Percentiles rank a stretch among this genome's conserved stretches.
These are phyloP conservation scores for Stenopsyche tienmushanensis DNA, from an alignment of 1,140 invertebrate species.

Conservation along the genomic window DNA sequence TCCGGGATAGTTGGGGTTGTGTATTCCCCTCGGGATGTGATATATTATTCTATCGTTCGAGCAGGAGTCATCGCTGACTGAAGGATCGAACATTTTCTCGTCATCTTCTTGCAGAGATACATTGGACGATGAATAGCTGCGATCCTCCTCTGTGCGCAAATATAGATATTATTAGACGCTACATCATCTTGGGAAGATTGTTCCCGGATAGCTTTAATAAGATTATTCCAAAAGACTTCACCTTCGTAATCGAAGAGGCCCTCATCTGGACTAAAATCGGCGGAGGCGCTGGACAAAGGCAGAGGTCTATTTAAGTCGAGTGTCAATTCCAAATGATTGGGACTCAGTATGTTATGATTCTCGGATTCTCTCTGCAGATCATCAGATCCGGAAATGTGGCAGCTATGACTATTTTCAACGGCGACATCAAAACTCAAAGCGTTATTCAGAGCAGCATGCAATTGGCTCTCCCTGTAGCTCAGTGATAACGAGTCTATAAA, in stretches of 20 bases:
- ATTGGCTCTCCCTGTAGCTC: slow-evolving; percentile 12
- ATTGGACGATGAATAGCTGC: slow-evolving; percentile 32
- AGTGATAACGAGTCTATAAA: slow-evolving; percentile 11
- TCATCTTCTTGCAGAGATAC: slow-evolving; percentile 43
- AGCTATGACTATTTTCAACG: not conserved
- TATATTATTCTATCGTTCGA: slow-evolving; percentile 45
- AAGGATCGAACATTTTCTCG: slow-evolving; percentile 47
- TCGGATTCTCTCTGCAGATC: not conserved
- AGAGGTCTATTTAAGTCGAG: not conserved
- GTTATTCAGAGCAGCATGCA: slow-evolving; percentile 10
- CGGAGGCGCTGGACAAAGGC: not conserved
- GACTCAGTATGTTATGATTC: not conserved
- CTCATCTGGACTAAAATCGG: slow-evolving; percentile 31
- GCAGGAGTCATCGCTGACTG: slow-evolving; percentile 54
- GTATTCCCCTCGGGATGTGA: slow-evolving; percentile 63
- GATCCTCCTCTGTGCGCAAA: slow-evolving; percentile 27
- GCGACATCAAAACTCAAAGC: not conserved
- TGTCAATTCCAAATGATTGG: slow-evolving; percentile 3
- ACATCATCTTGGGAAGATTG: slow-evolving; percentile 2
- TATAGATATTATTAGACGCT: not conserved
- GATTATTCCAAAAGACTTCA: not conserved
- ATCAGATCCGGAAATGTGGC: not conserved
- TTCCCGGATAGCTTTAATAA: slow-evolving; percentile 9
- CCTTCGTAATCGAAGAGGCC: slow-evolving; percentile 35
- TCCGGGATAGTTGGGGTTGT: slow-evolving; percentile 78